Conservation (phyloP, 2,113 vertebrate genomes). For the Rattus norvegicus region GRCr8 NC_086028.1:86556501-86557000, state of each 20-base stretch:
- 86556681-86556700: background rate
- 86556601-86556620: too few species aligned
- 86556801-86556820: conserved; percentile 97
- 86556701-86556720: background rate
- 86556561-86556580: too few species aligned
- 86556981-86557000: background rate
- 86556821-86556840: conserved; percentile 97
- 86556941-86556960: background rate
- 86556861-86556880: background rate
- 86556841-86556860: conserved; percentile 95
- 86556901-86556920: background rate
- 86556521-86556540: too few species aligned
- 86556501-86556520: too few species aligned
- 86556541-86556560: too few species aligned
- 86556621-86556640: background rate
- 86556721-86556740: background rate
- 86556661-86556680: too few species aligned
- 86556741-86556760: background rate
- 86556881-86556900: background rate
- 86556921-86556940: background rate
- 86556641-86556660: background rate
- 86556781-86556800: conserved; percentile 99
- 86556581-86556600: too few species aligned
- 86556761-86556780: conserved; percentile 93
- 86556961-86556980: background rate